These are phyloP conservation scores for Lycodopsis pacificus DNA, from an alignment of 2,797 vertebrate genomes.

Conservation along the genomic window DNA sequence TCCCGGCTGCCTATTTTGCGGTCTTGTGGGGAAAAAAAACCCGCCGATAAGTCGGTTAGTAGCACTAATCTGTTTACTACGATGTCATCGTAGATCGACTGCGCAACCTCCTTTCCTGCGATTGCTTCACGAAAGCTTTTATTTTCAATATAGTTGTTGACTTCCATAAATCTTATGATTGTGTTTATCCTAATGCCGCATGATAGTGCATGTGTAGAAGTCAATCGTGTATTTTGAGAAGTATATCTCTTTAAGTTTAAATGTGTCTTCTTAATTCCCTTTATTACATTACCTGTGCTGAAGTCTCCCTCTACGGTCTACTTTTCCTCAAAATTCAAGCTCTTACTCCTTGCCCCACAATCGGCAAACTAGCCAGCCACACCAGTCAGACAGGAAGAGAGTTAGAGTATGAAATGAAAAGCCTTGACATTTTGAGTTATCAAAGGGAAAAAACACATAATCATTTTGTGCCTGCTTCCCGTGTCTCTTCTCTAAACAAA, in stretches of 20 bases:
- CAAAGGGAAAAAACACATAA: slow-evolving; percentile 78
- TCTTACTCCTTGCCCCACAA: slow-evolving; percentile 75
- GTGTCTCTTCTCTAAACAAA: slow-evolving; percentile 70
- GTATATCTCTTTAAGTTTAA: background rate
- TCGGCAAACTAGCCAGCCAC: slow-evolving; percentile 50
- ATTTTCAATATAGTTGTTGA: slow-evolving; percentile 1
- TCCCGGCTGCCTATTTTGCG: slow-evolving; percentile 26
- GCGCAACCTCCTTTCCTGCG: background rate
- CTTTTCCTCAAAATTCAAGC: slow-evolving; percentile 84
- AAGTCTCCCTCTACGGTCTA: slow-evolving; percentile 27
- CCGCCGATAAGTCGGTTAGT: background rate
- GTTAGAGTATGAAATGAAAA: slow-evolving; percentile 61
- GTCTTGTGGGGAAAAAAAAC: background rate
- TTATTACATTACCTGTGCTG: slow-evolving; percentile 23
- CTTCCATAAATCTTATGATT: background rate
- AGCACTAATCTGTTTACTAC: background rate
- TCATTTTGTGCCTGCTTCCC: slow-evolving; percentile 54
- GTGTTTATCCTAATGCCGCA: background rate
- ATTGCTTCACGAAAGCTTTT: background rate
- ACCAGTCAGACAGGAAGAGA: slow-evolving; percentile 52
- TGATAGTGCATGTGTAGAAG: slow-evolving; percentile 29
- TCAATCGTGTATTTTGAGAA: background rate
- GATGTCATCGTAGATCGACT: background rate
- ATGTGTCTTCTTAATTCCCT: slow-evolving; percentile 15
- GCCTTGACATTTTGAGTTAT: slow-evolving; percentile 71